These are phyloP conservation scores for Arrhopalites spinosus DNA, from an alignment of 2,888 invertebrate species.

Conservation along the genomic window DNA sequence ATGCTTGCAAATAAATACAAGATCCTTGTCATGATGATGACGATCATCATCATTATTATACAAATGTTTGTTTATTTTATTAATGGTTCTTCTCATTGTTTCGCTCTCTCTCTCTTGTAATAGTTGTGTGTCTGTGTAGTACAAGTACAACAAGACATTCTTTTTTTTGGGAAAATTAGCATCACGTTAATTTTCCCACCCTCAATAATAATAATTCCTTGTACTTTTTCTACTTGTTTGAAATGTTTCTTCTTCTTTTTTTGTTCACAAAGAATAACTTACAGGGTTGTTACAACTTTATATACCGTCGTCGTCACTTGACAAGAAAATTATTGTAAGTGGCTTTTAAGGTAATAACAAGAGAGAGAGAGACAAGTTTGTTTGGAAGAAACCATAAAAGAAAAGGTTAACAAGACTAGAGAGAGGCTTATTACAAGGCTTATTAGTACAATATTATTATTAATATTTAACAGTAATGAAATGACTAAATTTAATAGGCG, in stretches of 20 bases:
- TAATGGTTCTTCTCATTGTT: conserved; percentile 4
- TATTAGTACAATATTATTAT: too few species aligned
- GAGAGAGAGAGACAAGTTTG: neutral
- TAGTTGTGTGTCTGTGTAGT: too few species aligned
- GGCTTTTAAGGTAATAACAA: conserved; percentile 4
- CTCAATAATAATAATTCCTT: neutral
- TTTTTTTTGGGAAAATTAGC: conserved; percentile 14
- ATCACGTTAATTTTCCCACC: conserved; percentile 14
- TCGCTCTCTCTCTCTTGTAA: neutral
- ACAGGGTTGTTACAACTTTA: neutral
- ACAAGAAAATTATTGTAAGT: conserved; percentile 9
- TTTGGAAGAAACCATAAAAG: neutral
- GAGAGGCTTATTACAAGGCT: neutral
- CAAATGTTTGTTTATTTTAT: conserved; percentile 1
- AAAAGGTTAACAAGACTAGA: neutral
- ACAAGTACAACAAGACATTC: conserved; percentile 1
- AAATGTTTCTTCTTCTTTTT: neutral
- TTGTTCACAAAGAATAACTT: neutral
- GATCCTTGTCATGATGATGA: neutral
- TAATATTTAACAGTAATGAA: too few species aligned
- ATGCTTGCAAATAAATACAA: neutral
- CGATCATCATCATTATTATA: neutral
- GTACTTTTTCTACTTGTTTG: neutral
- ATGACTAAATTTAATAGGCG: too few species aligned
- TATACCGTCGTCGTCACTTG: neutral